Conservation (phyloP, 2,113 vertebrate species). For the Anoplopoma fimbria region DNA sequence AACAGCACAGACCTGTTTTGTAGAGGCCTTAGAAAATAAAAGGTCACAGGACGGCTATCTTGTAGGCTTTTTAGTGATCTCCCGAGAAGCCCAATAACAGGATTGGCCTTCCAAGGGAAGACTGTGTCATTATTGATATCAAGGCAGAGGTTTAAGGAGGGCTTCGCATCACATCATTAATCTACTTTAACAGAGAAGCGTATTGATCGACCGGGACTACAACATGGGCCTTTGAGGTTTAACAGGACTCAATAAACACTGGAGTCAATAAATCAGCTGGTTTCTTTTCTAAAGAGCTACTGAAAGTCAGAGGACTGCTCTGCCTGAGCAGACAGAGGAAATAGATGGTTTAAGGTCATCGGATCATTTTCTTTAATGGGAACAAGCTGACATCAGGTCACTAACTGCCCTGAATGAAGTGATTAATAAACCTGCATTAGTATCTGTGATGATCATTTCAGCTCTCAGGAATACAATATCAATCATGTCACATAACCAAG, state of each 20-base stretch:
- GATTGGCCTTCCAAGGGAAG: constrained; percentile 1
- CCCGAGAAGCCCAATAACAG: constrained; percentile 3
- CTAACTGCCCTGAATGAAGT: not conserved
- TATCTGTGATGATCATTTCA: not conserved
- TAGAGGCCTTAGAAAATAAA: not conserved
- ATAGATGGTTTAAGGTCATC: not conserved
- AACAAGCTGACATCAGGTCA: not conserved
- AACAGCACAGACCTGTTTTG: not conserved
- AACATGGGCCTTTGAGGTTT: constrained; percentile 33
- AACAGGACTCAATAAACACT: constrained; percentile 52
- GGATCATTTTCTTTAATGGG: not conserved
- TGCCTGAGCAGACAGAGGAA: not conserved
- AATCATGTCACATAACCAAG: not conserved
- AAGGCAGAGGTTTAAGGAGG: constrained; percentile 41
- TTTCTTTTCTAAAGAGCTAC: constrained; percentile 5
- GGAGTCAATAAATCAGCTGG: constrained; percentile 29
- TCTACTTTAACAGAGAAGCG: constrained; percentile 46
- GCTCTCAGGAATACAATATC: not conserved
- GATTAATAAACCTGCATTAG: not conserved
- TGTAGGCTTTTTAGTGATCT: not conserved
- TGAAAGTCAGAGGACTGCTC: constrained; percentile 10
- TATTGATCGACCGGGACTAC: constrained; percentile 50
- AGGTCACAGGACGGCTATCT: not conserved
- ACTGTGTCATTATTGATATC: constrained; percentile 26
- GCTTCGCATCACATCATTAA: constrained; percentile 36